Evolutionary conservation across 2,113 vertebrate genomes (phyloP), one percentile per base, ranked within the genome.

Genomic region (Holacanthus passer): DNA sequence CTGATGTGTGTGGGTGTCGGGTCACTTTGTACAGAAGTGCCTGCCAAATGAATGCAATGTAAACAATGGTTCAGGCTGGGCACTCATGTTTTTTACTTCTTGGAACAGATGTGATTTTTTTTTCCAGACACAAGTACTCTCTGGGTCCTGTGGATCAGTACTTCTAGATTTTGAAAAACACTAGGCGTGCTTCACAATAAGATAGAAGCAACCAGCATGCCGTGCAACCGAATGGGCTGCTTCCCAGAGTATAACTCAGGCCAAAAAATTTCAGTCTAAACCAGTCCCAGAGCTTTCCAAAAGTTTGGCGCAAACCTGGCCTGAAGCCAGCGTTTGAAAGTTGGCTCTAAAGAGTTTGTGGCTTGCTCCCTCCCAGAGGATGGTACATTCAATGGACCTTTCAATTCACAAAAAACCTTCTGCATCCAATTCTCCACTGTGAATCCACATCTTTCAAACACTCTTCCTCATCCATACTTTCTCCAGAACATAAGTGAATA

Each of bases 371-470:
- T 55, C 48, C 22, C 10, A 2, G 71, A 43, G 53, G 20, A 67
- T 32, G 35, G 5, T 22, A 5, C 12, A 24, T 73, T n/a, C 4
- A 56, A 12, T 20, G 35, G 55, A 41, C 35, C 29, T 24, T 7
- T 48, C 22, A 35, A 19, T 56, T 20, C 13, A 31, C 24, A n/a
- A 17, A 65, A 60, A 65, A 66, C 31, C 43, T 2, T 43, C 37
- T 75, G 55, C 65, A 37, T 76, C 64, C 47, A 27, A 32, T 75
- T 55, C 48, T 35, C 47, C 12, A 2, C 32, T 31, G 76, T 8
- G 55, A 19, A 0, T 47, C 20, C 52, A 9, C 41, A 47, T 22
- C 20, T 41, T 39, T 39, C 32, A 41, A 41, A 73, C 43, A 37
- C 20, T 37, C 5, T 1, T 32, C 19, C 9, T 8, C 35, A n/a